Conservation (phyloP, 2,797 vertebrate species). For the Chaenodraco wilsoni region DNA sequence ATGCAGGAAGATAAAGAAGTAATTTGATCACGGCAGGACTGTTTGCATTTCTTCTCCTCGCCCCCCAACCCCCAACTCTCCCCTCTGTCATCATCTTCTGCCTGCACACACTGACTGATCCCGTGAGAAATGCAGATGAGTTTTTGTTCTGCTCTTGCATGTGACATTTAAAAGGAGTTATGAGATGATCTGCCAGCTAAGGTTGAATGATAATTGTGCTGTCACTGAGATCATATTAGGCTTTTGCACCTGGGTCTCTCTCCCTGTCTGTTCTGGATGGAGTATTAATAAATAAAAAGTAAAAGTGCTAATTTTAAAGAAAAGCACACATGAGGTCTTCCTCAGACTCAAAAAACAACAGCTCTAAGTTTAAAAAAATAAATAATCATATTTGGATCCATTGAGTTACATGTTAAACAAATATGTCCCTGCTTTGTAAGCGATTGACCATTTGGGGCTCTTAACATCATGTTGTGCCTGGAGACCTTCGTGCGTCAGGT, state of each 20-base stretch:
- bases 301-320: neutral
- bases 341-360: neutral
- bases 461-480: slow-evolving; percentile 41
- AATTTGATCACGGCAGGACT: slow-evolving; percentile 35
- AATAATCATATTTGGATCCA: neutral
- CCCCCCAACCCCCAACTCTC: neutral
- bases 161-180: slow-evolving; percentile 24
- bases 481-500: slow-evolving; percentile 74
- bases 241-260: slow-evolving; percentile 58
- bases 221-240: slow-evolving; percentile 25
- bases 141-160: neutral
- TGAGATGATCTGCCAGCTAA: slow-evolving; percentile 36
- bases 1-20: slow-evolving; percentile 44
- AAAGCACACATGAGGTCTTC: neutral
- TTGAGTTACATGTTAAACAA: neutral
- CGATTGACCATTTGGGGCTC: slow-evolving; percentile 39
- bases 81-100: neutral
- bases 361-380: neutral
- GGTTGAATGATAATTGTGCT: slow-evolving; percentile 37
- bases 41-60: slow-evolving; percentile 45
- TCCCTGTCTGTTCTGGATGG: neutral
- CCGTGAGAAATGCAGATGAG: slow-evolving; percentile 36
- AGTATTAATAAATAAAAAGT: neutral
- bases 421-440: slow-evolving; percentile 10
- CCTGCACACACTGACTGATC: slow-evolving; percentile 2